Evolutionary conservation across 2,888 invertebrate genomes (phyloP), one percentile per base, ranked within the genome.

Genomic region (Nomada fucata): DNA sequence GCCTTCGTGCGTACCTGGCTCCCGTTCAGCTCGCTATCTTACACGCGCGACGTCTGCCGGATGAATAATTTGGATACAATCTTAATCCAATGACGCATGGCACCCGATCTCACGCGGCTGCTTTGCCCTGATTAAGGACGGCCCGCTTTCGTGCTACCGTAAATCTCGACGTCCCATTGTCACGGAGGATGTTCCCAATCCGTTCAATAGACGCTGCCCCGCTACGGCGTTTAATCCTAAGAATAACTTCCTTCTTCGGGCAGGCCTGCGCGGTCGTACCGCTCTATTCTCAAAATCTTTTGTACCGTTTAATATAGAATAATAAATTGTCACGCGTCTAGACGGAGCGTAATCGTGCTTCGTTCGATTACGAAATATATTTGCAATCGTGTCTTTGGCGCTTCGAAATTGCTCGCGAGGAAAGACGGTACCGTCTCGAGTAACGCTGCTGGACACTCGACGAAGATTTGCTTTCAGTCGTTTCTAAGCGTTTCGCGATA

Each of bases 51-150:
- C 85, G 87, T 89, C 87, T 83, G 86, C 88, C 86, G 88, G 86
- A 91, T 91, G 89, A 92, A 92, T 91, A 91, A 92, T 92, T 92
- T 90, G 89, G 90, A 87, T 89, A 89, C 89, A 91, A 90, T 91
- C 86, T 91, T 91, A 91, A 91, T 91, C 91, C 91, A 91, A 90
- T 91, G 90, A 91, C 88, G 85, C 88, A 91, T 91, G 89, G 88
- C 78, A 55, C 11, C 15, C 71, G 44, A 64, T 64, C 57, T 61
- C 68, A 65, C 20, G 57, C 52, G 36, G 72, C 73, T 77, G 77
- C 86, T 82, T 82, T 83, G 87, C 86, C 82, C 87, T 87, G 87
- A 87, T 87, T 87, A 87, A 87, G 86, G 84, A 72, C 57, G 47
- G 47, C 57, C 82, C 73, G 72, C 55, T 77, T 79, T 73, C 61